These are phyloP conservation scores for Hippocampus comes DNA, from an alignment of 2,113 vertebrate species.

Conservation along the genomic window DNA sequence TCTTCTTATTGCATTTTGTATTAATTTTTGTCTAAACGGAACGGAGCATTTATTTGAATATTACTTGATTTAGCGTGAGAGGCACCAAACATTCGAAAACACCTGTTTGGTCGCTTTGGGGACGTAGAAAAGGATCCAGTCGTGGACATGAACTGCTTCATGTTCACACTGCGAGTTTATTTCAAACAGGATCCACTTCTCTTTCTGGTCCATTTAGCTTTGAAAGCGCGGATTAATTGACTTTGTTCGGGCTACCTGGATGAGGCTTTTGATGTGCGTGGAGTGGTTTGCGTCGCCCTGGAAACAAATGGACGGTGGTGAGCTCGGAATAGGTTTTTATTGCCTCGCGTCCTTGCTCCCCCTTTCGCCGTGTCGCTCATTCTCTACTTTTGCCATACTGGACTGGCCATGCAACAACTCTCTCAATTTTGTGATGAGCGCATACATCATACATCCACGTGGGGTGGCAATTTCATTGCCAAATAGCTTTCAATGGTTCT, in stretches of 20 bases:
- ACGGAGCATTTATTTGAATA: too few relatives aligned
- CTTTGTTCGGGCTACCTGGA: not conserved
- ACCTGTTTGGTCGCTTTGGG: not conserved
- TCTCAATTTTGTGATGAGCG: too few relatives aligned
- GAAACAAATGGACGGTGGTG: not conserved
- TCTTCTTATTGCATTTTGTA: too few relatives aligned
- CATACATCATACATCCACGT: too few relatives aligned
- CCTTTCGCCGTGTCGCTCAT: not conserved
- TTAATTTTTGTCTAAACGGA: too few relatives aligned
- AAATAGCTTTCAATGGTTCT: too few relatives aligned
- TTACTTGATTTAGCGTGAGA: not conserved
- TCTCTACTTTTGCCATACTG: not conserved
- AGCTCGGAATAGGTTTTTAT: not conserved
- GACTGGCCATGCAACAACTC: too few relatives aligned
- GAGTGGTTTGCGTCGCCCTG: conserved; percentile 5
- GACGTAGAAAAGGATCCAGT: not conserved
- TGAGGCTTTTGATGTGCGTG: not conserved
- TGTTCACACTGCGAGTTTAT: not conserved
- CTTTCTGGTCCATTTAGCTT: not conserved
- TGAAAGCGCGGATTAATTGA: not conserved
- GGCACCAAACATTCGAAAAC: not conserved
- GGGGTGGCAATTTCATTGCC: too few relatives aligned
- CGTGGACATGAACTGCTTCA: not conserved
- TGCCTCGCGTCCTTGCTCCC: not conserved
- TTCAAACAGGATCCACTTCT: not conserved